Evolutionary conservation across 2,888 invertebrate species (phyloP), one percentile per base, ranked within the genome.

Genomic region (Tortricodes alternella): DNA sequence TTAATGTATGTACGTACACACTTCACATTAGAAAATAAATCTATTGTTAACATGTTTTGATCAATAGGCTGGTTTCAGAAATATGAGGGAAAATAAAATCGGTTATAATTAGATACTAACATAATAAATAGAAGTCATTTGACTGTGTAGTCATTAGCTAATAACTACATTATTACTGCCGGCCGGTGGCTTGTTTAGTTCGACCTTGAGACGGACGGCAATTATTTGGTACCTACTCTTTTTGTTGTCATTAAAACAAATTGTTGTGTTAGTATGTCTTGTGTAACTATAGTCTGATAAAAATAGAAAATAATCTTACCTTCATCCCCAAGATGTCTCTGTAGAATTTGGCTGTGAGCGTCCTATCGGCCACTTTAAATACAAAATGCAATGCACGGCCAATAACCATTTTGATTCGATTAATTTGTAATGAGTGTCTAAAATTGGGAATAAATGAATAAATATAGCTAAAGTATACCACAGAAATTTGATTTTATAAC

Each of bases 351-450:
- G 95, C 94, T 13, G 97, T 97, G 62, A 93, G 92, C 19, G 94
- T 94, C 59, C 99, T 93, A 76, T 99, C 96, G 0, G 97, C 97
- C 65, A 99, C 94, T 93, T 99, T 99, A 76, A 99, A 97, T 1
- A 99, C 99, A 87, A 95, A 99, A 92, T 99, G 99, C 59, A 99
- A 91, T 11, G 98, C 96, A 71, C 99, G 93, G 53, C 95, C 96
- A 48, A 81, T 84, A 59, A 94, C 85, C 92, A 92, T 93, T 64
- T 70, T 85, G 60, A 21, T 49, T 37, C 9, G 2, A 29, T 29
- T 19, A 19, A 9, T 19, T 34, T 16, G 29, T 29, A 9, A 1
- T 18, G 52, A 44, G 43, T 38, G 32, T 21, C 29, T 6, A 9
- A 15, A 24, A 6, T 34, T n/a, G 19, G 6, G n/a, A 11, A 19